Conservation (phyloP, 2,888 invertebrate species). For the Hermaeophaga mercurialis region DNA sequence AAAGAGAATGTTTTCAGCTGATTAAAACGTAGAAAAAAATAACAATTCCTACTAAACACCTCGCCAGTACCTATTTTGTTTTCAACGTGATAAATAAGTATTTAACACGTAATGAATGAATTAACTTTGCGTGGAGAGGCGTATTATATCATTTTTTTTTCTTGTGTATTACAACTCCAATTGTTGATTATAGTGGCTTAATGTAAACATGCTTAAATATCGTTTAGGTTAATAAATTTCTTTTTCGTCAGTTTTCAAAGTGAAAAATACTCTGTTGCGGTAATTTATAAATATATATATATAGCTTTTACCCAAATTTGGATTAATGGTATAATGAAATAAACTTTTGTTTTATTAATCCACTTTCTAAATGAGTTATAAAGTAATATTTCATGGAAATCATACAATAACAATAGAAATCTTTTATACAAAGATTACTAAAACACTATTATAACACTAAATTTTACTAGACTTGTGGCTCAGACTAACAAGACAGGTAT, state of each 20-base stretch:
- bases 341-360: neutral
- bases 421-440: too few relatives aligned
- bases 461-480: too few relatives aligned
- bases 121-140: constrained; percentile 24
- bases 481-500: too few relatives aligned
- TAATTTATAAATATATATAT: neutral
- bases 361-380: neutral
- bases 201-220: constrained; percentile 21
- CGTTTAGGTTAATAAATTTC: constrained; percentile 5
- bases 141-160: constrained; percentile 13
- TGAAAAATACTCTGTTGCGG: constrained; percentile 4
- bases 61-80: constrained; percentile 10
- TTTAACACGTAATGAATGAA: constrained; percentile 32
- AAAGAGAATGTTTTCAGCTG: constrained; percentile 19
- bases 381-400: too few relatives aligned
- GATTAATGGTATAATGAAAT: neutral
- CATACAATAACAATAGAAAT: too few relatives aligned
- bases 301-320: neutral
- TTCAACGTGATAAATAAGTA: constrained; percentile 25
- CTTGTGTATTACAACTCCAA: constrained; percentile 7
- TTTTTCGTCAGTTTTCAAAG: constrained; percentile 6
- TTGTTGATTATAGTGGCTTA: constrained; percentile 17
- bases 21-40: constrained; percentile 18
- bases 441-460: too few relatives aligned
- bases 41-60: constrained; percentile 9